A percentile compares a stretch with the other conserved stretches of the same genome.
Evolutionary conservation across 1,140 invertebrate species (phyloP).

Genomic region (Wiebesia pumilae): DNA sequence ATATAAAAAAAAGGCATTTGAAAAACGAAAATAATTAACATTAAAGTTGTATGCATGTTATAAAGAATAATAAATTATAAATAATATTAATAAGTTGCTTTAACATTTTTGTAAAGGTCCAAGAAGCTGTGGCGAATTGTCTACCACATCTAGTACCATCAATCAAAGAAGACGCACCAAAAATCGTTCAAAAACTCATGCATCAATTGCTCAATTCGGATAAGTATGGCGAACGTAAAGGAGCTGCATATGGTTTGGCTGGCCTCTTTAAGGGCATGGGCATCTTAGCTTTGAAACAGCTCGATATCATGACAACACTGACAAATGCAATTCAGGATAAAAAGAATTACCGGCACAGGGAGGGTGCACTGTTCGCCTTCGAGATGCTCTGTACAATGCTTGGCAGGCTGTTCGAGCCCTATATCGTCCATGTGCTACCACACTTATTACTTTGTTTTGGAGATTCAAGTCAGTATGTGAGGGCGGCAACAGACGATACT

Average conservation of each 20-base stretch:
- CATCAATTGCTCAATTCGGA: constrained; percentile 93
- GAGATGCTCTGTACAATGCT: constrained; percentile 97
- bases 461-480: constrained; percentile 92
- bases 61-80: not conserved
- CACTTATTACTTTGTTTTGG: constrained; percentile 97
- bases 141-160: constrained; percentile 94
- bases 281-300: constrained; percentile 94
- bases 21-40: too few relatives aligned
- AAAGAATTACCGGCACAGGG: constrained; percentile 93
- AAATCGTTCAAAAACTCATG: constrained; percentile 91
- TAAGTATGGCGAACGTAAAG: constrained; percentile 97
- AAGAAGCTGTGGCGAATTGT: constrained; percentile 98
- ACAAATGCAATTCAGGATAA: constrained; percentile 97
- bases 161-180: constrained; percentile 91
- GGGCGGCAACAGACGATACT: constrained; percentile 94
- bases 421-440: constrained; percentile 97
- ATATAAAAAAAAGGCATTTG: too few relatives aligned
- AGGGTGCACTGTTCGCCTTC: constrained; percentile 97
- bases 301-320: constrained; percentile 95
- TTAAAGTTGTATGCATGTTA: too few relatives aligned
- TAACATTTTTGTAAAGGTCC: constrained; percentile 78
- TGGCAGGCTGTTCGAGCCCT: constrained; percentile 97
- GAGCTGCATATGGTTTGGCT: constrained; percentile 92
- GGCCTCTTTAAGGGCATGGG: constrained; percentile 96
- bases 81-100: not conserved